These are phyloP conservation scores for Graptemys geographica DNA, from an alignment of 2,797 vertebrate species.

Conservation along the genomic window DNA sequence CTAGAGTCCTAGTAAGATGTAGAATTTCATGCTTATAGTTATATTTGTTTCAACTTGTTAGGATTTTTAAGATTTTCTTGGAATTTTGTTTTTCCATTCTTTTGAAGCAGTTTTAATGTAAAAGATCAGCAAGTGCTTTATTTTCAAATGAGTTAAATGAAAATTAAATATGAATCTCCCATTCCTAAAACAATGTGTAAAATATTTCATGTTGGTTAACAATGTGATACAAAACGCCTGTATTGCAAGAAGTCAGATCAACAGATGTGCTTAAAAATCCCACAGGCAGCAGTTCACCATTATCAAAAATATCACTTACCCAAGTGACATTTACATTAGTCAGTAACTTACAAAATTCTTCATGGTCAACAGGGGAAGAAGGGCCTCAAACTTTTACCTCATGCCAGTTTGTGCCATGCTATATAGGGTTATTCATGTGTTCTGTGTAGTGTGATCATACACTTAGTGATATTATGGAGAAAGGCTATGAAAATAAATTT, in stretches of 20 bases:
- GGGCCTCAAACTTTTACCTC: background rate
- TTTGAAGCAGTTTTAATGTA: background rate
- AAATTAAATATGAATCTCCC: background rate
- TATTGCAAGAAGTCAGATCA: background rate
- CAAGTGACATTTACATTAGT: accelerated
- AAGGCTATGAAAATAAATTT: background rate
- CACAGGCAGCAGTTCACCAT: background rate
- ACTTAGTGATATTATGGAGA: background rate
- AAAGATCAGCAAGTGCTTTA: background rate
- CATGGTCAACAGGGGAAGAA: accelerated
- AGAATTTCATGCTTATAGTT: background rate
- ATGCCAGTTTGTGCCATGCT: background rate
- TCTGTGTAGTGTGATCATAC: accelerated
- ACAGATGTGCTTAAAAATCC: background rate
- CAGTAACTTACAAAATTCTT: background rate
- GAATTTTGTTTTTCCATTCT: background rate
- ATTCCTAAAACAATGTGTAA: background rate
- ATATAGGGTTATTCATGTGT: background rate
- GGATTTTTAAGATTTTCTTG: constrained; percentile 7
- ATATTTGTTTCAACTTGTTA: background rate
- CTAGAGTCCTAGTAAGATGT: background rate
- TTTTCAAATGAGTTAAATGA: constrained; percentile 8
- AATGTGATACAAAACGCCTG: background rate
- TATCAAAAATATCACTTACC: background rate
- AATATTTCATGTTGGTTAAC: background rate